These are phyloP conservation scores for Ceyx cyanopectus DNA, from an alignment of 2,113 vertebrate genomes.

Conservation along the genomic window DNA sequence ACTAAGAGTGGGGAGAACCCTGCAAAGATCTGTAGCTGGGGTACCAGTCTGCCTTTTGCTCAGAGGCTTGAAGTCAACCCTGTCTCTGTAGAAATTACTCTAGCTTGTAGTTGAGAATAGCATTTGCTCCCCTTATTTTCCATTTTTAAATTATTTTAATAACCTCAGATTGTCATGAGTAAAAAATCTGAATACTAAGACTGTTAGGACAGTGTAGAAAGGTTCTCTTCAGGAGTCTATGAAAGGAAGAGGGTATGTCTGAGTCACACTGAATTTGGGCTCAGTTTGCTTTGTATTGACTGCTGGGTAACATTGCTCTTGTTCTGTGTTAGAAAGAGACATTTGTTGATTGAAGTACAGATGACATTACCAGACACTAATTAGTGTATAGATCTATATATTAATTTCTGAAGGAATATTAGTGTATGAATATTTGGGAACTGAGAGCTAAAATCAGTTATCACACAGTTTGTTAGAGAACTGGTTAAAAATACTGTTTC, in stretches of 20 bases:
- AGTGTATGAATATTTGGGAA: not conserved
- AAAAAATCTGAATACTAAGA: not conserved
- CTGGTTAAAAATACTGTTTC: slow-evolving; percentile 3
- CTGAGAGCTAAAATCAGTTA: not conserved
- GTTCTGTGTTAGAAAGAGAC: not conserved
- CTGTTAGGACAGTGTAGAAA: not conserved
- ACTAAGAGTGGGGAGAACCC: not conserved
- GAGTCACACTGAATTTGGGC: not conserved
- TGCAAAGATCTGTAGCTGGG: not conserved
- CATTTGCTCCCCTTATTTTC: not conserved
- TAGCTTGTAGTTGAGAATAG: not conserved
- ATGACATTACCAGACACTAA: not conserved
- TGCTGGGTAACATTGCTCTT: not conserved
- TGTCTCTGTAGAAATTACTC: not conserved
- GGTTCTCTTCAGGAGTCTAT: not conserved
- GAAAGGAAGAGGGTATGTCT: not conserved
- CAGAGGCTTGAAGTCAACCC: not conserved
- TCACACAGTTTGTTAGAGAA: not conserved
- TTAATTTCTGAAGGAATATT: not conserved
- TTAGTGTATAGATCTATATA: not conserved
- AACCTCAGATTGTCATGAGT: not conserved
- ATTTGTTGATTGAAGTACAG: not conserved
- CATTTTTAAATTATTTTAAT: not conserved
- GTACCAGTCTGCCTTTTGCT: not conserved
- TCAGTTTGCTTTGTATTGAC: not conserved